Conservation (phyloP, 2,113 vertebrate genomes). For the Calidris pygmaea region DNA sequence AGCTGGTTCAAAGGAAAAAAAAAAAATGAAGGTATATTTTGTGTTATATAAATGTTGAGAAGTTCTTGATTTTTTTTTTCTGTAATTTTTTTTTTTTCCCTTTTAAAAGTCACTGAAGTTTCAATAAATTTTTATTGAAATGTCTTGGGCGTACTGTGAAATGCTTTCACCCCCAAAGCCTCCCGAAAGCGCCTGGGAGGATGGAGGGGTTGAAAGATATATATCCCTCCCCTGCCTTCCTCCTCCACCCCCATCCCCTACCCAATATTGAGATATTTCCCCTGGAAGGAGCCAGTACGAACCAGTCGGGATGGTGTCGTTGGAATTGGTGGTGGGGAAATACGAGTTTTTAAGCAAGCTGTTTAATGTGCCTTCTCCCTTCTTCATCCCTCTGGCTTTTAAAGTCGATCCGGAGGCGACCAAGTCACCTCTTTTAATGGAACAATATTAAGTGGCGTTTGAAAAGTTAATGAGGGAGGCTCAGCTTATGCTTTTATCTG, state of each 20-base stretch:
- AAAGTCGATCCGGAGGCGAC: constrained; percentile 37
- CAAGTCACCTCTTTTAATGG: constrained; percentile 57
- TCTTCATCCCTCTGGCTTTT: constrained; percentile 47
- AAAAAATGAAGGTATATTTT: constrained; percentile 87
- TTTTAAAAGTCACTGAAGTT: constrained; percentile 89
- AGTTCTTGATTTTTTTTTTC: constrained; percentile 79
- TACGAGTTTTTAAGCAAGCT: constrained; percentile 20
- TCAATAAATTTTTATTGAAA: constrained; percentile 90
- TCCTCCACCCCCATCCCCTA: not conserved
- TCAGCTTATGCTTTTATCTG: constrained; percentile 64
- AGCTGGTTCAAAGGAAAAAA: constrained; percentile 71
- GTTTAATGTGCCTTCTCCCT: constrained; percentile 38
- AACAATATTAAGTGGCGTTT: constrained; percentile 59
- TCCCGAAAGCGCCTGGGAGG: not conserved
- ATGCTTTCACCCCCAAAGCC: constrained; percentile 29
- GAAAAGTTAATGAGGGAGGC: constrained; percentile 68
- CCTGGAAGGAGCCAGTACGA: not conserved
- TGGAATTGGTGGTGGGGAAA: not conserved
- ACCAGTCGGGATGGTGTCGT: constrained; percentile 47
- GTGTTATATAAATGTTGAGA: constrained; percentile 86
- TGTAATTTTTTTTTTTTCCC: constrained; percentile 67
- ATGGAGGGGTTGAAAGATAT: constrained; percentile 21
- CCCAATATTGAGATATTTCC: not conserved
- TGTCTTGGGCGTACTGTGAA: constrained; percentile 64
- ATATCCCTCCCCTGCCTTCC: not conserved